phyloP scores from a whole-genome alignment of 2,113 vertebrate species.

The Actenoides lindsayi region DNA sequence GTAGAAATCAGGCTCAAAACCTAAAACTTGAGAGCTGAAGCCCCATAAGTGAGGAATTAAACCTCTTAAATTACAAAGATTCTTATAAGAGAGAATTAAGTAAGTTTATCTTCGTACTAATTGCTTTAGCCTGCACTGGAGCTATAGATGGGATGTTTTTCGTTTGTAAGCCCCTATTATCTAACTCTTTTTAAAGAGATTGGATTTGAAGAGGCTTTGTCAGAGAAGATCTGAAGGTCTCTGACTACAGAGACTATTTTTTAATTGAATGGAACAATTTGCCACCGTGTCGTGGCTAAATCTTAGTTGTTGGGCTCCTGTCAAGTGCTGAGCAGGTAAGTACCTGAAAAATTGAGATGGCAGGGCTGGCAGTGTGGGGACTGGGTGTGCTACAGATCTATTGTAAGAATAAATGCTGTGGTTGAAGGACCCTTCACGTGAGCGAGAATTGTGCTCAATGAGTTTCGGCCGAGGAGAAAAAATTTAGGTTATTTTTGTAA shows the following conservation, averaged over 20 bases:
- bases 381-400: not conserved
- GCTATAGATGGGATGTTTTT: not conserved
- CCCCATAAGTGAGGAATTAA: not conserved
- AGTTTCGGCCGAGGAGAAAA: not conserved
- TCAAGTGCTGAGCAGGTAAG: not conserved
- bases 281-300: not conserved
- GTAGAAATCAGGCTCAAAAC: not conserved
- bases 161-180: not conserved
- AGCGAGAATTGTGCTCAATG: not conserved
- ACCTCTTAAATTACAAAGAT: not conserved
- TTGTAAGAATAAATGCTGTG: not conserved
- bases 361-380: rapidly evolving
- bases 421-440: not conserved
- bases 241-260: not conserved
- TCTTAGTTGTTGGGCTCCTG: rapidly evolving
- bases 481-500: not conserved
- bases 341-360: not conserved
- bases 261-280: not conserved
- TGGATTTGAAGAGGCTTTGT: not conserved
- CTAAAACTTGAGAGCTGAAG: not conserved
- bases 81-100: not conserved
- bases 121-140: not conserved
- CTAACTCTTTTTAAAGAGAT: not conserved
- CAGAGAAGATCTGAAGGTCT: not conserved
- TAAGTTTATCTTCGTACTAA: not conserved